A percentile compares a stretch with the other conserved stretches of the same genome.
phyloP scores from a whole-genome alignment of 2,113 vertebrate genomes.

The Calypte anna region DNA sequence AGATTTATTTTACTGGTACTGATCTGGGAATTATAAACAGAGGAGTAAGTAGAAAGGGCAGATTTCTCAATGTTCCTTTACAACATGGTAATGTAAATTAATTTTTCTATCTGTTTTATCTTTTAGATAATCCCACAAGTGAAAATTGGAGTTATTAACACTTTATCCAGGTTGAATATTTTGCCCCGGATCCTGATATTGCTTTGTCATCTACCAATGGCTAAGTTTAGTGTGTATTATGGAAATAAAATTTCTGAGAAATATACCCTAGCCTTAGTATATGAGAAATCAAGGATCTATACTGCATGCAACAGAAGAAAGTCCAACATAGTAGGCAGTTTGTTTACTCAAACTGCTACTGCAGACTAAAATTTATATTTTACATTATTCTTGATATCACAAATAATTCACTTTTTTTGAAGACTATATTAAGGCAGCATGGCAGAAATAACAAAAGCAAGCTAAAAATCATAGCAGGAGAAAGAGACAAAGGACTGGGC shows the following conservation, averaged over 20 bases:
- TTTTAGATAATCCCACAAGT: rapidly evolving
- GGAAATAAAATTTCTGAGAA: background rate
- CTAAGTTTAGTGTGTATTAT: background rate
- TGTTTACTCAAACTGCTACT: background rate
- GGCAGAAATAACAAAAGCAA: background rate
- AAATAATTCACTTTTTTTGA: background rate
- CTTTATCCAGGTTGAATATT: background rate
- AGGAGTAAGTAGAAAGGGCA: background rate
- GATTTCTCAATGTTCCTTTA: background rate
- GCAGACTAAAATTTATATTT: background rate
- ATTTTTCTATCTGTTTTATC: background rate
- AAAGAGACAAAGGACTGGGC: background rate
- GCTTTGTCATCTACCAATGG: background rate
- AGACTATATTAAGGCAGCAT: background rate
- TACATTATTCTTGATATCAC: background rate
- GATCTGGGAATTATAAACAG: background rate
- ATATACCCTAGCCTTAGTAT: background rate
- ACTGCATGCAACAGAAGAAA: background rate
- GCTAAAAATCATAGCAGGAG: background rate
- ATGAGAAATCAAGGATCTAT: background rate
- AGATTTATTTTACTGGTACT: background rate
- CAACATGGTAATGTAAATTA: background rate
- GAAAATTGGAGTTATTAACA: background rate
- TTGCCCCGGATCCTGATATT: background rate
- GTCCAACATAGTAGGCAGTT: background rate